A percentile compares a stretch with the other conserved stretches of the same genome.
phyloP scores from a whole-genome alignment of 2,888 invertebrate genomes.

The Trissoscelio sp. region DNA sequence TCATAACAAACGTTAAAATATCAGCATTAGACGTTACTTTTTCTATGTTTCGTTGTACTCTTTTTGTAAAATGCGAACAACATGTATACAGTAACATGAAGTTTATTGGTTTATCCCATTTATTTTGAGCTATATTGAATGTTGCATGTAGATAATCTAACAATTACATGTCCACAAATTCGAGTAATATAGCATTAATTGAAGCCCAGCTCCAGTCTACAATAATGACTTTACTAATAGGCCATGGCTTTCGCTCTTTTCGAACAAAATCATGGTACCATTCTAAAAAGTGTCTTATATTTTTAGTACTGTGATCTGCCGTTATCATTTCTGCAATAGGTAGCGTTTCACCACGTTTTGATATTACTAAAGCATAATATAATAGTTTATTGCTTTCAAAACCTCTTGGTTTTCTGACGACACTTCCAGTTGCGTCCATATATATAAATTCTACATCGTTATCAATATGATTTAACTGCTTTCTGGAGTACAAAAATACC shows the following conservation, averaged over 20 bases:
- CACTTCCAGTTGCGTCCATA: slow-evolving; percentile 19
- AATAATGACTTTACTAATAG: slow-evolving; percentile 2
- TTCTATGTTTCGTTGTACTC: not conserved
- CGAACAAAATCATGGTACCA: not conserved
- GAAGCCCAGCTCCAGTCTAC: slow-evolving; percentile 3
- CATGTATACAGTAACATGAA: slow-evolving; percentile 6
- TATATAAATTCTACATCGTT: slow-evolving; percentile 7
- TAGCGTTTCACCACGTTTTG: not conserved
- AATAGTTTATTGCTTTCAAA: not conserved
- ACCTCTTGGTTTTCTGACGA: slow-evolving; percentile 6
- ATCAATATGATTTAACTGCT: slow-evolving; percentile 8
- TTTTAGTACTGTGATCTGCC: slow-evolving; percentile 7
- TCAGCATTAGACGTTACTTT: not conserved
- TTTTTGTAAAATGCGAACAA: slow-evolving; percentile 6
- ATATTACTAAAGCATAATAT: slow-evolving; percentile 8
- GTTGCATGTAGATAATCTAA: not conserved
- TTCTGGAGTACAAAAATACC: slow-evolving; percentile 4
- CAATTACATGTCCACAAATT: slow-evolving; percentile 5
- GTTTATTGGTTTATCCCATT: not conserved
- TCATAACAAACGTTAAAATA: not conserved
- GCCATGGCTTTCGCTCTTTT: not conserved
- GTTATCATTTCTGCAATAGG: slow-evolving; percentile 14
- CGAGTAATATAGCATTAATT: not conserved
- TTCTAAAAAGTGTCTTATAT: slow-evolving; percentile 13
- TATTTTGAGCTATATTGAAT: not conserved